Evolutionary conservation across 2,888 invertebrate species (phyloP), one percentile per base, ranked within the genome.

Genomic region (Iphiclides podalirius): DNA sequence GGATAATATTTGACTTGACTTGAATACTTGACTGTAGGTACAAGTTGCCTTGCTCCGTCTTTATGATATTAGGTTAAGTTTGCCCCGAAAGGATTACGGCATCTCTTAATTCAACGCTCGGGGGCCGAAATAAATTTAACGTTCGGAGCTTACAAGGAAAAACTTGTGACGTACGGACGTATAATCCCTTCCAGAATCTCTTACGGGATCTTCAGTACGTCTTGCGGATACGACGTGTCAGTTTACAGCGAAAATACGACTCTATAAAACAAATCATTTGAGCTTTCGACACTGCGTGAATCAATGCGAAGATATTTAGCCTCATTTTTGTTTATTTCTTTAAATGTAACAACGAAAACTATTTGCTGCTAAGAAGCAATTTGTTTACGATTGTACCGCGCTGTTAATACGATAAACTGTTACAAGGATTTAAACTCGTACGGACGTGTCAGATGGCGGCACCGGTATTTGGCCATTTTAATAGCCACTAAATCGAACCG

Each of bases 21-120:
- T n/a, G n/a, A n/a, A n/a, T n/a, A n/a, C n/a, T n/a, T n/a, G n/a
- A n/a, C 80, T 70, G 58, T 57, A 58, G 57, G 78, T 83, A 85
- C 79, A 85, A 85, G 83, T 84, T 82, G 76, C 72, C 74, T 78
- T 80, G 79, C 79, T 81, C 76, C 82, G 74, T 81, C 84, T 88
- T 87, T 86, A 87, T 82, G 81, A 84, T 88, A 83, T 84, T 79
- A 78, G 80, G 83, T 82, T 85, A 82, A 85, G 75, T 86, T 85
- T 76, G 74, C 79, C 79, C 71, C 72, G 73, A 81, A 86, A 86
- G 86, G 87, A 88, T 88, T 87, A 87, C 85, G 76, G 68, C 75
- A 72, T 80, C 74, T 79, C 82, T 86, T 84, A 86, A 87, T 83
- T 77, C 80, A 66, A 67, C 80, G 85, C 85, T 78, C 78, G 75